Evolutionary conservation across 2,888 invertebrate species (phyloP), one percentile per base, ranked within the genome.

Genomic region (Oscheius sp.): DNA sequence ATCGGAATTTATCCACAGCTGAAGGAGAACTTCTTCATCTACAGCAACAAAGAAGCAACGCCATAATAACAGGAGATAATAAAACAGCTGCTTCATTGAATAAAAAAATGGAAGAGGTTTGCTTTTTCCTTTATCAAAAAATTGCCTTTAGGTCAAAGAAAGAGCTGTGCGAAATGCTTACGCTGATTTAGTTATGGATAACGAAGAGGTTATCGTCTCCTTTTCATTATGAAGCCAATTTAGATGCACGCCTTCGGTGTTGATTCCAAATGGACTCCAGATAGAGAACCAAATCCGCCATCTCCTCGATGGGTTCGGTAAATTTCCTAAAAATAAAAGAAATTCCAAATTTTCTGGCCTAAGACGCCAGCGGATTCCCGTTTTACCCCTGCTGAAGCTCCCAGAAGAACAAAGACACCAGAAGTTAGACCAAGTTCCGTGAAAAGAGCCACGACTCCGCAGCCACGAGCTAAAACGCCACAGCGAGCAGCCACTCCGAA

Each of bases 161-260:
- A 76, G 77, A 53, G 82, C 81, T 13, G 75, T 83, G 25, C 73
- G 79, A 23, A 76, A 78, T 46, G 74, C 79, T n/a, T 83, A 83
- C 70, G 74, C 79, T 9, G 83, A 83, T 74, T 69, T 83, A 70
- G 74, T 83, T 52, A 77, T 79, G 63, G 81, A 80, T 21, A 77
- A 72, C 18, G 61, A 58, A 16, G 73, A 77, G 72, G 76, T 73
- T 2, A 68, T 58, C n/a, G n/a, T n/a, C n/a, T n/a, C n/a, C n/a
- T n/a, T n/a, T 55, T 55, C 9, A 55, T n/a, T n/a, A n/a, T n/a
- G n/a, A n/a, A n/a, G n/a, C n/a, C n/a, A n/a, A n/a, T 35, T 35
- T 68, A 77, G 75, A 79, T 83, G 74, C 76, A 76, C 25, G 82
- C 84, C n/a, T 81, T 79, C 58, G 84, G 84, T 16, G 80, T 84